Evolutionary conservation across 2,113 vertebrate genomes (phyloP).

Genomic region (Crotalus helleri): DNA sequence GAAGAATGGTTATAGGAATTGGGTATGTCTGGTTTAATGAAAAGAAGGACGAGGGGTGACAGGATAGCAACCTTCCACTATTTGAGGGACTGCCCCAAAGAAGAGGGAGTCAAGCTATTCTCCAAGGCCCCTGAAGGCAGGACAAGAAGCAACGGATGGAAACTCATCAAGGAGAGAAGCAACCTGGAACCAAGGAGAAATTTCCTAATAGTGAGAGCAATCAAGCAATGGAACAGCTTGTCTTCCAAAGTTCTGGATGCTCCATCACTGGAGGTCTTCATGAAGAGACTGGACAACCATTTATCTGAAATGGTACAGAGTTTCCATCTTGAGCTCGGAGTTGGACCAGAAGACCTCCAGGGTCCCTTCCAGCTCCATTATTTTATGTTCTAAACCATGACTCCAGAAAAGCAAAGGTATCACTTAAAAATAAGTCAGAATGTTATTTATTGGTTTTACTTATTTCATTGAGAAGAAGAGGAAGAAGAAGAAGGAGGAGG

Average conservation of each 20-base stretch:
- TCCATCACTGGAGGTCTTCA: not conserved
- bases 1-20: not conserved
- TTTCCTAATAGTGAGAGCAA: not conserved
- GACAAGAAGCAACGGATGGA: not conserved
- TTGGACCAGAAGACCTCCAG: not conserved
- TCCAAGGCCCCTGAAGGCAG: not conserved
- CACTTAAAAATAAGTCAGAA: not conserved
- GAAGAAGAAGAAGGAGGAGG: no score
- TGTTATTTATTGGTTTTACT: not conserved
- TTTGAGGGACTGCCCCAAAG: not conserved
- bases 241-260: not conserved
- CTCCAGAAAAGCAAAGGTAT: not conserved
- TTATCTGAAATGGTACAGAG: not conserved
- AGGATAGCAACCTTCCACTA: not conserved
- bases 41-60: not conserved
- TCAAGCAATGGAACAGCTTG: no score
- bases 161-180: not conserved
- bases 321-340: no score
- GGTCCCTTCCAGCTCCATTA: not conserved
- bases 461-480: not conserved
- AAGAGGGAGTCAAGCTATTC: not conserved
- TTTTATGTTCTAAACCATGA: not conserved
- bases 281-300: not conserved
- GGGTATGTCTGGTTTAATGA: not conserved
- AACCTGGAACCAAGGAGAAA: not conserved